Percentiles rank a stretch among this genome's conserved stretches.
phyloP scores from a whole-genome alignment of 2,113 vertebrate genomes.

The Ibidorhyncha struthersii region DNA sequence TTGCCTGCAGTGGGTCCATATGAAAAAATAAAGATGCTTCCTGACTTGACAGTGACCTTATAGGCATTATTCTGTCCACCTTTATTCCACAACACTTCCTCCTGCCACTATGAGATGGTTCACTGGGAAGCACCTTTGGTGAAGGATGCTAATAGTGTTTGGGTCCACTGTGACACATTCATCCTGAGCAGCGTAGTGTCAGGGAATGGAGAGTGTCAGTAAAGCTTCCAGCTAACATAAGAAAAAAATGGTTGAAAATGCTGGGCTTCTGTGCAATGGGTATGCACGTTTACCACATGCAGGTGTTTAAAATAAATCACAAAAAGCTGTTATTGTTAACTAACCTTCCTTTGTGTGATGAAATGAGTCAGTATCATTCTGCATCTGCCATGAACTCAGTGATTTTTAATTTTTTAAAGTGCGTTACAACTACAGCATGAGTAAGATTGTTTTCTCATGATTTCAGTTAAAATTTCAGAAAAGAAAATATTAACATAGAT shows the following conservation, averaged over 20 bases:
- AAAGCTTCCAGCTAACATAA: background rate
- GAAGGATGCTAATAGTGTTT: background rate
- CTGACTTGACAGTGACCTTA: background rate
- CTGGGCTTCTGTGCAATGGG: background rate
- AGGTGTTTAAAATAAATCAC: background rate
- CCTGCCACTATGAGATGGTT: background rate
- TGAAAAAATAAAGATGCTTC: background rate
- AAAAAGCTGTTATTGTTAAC: background rate
- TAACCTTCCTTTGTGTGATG: background rate
- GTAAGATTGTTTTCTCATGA: background rate
- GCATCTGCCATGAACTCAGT: background rate
- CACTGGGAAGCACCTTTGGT: background rate
- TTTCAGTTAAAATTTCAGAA: background rate
- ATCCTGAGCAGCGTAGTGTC: rapidly evolving
- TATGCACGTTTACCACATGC: background rate
- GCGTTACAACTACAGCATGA: background rate
- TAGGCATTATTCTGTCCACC: background rate
- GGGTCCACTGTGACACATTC: background rate
- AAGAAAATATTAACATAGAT: background rate
- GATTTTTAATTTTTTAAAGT: background rate
- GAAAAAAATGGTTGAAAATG: background rate
- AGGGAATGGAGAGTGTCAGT: background rate
- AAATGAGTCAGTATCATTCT: background rate
- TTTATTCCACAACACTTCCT: background rate
- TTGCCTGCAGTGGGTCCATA: background rate